Conservation (phyloP, 2,888 invertebrate species). For the Lordiphosa fenestrarum region DNA sequence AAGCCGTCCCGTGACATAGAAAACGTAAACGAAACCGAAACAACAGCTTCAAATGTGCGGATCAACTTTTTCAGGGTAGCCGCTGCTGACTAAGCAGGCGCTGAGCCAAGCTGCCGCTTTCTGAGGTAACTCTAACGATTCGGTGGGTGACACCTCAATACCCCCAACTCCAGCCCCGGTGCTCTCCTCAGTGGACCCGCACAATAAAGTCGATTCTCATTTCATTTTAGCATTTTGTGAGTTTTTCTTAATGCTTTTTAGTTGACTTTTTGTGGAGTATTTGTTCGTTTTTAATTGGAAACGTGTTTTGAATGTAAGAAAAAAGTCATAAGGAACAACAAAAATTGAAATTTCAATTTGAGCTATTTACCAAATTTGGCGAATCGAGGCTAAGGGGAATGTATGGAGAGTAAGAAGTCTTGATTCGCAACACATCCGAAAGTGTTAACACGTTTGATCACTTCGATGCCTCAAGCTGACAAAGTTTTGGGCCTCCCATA, state of each 20-base stretch:
- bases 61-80: constrained; percentile 41
- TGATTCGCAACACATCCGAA: no score
- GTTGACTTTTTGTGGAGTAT: constrained; percentile 16
- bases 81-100: constrained; percentile 56
- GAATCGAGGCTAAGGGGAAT: background rate
- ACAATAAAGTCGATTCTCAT: constrained; percentile 29
- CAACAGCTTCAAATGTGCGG: constrained; percentile 28
- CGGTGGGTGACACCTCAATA: constrained; percentile 19
- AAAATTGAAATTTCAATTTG: background rate
- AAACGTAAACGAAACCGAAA: constrained; percentile 44
- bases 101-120: constrained; percentile 36
- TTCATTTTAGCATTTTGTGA: constrained; percentile 24
- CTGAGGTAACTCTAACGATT: constrained; percentile 21
- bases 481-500: no score
- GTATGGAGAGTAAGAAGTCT: background rate
- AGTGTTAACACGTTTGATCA: no score
- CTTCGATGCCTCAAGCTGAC: no score
- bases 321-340: constrained; percentile 34
- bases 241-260: constrained; percentile 12
- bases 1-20: constrained; percentile 59
- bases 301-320: constrained; percentile 71
- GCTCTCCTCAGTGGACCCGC: constrained; percentile 40
- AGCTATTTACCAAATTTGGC: background rate
- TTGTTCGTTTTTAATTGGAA: constrained; percentile 60
- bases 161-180: background rate